Evolutionary conservation across 2,113 vertebrate genomes (phyloP), one percentile per base, ranked within the genome.

Genomic region (Neopipo cinnamomea): DNA sequence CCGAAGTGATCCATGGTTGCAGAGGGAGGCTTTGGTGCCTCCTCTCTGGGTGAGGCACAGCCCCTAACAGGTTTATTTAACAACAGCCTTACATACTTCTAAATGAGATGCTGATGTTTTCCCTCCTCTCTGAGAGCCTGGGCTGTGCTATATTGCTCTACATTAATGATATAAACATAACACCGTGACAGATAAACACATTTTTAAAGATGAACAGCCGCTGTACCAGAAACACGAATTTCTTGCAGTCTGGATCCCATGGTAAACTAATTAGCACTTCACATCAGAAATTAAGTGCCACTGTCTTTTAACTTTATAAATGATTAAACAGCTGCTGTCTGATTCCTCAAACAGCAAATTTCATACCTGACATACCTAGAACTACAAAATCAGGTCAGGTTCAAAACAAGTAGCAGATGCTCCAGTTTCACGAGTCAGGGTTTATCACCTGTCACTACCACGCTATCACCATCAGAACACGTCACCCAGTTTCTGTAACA

Each of bases 191-290:
- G 74, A 79, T n/a, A 82, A 93, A 91, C 49, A 55, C 55, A 63
- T 31, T 80, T 91, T 74, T 56, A 25, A 81, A 95, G 68, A 70
- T n/a, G 50, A 93, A 88, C 41, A 93, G 83, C 42, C 22, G 0
- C 79, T 52, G 63, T 63, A 79, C 85, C 93, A 96, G 88, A 94
- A 93, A 93, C 74, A 79, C 2, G 0, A 52, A 63, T 93, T 90
- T 88, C 83, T 72, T 62, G 58, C 74, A 55, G 59, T 35, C 77
- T 86, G 33, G 11, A 88, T 59, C 63, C 78, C 56, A 14, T 27
- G 52, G 81, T 73, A 89, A 93, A 61, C 89, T 95, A 89, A 95
- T 97, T 97, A 92, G 88, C 76, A 47, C 74, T 68, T 92, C 90
- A 59, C n/a, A 35, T 86, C 79, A 93, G 83, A 81, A 93, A 56